A percentile compares a stretch with the other conserved stretches of the same genome.
These are phyloP conservation scores for Saccostrea glomerata DNA, from an alignment of 1,140 invertebrate species.

Conservation along the genomic window DNA sequence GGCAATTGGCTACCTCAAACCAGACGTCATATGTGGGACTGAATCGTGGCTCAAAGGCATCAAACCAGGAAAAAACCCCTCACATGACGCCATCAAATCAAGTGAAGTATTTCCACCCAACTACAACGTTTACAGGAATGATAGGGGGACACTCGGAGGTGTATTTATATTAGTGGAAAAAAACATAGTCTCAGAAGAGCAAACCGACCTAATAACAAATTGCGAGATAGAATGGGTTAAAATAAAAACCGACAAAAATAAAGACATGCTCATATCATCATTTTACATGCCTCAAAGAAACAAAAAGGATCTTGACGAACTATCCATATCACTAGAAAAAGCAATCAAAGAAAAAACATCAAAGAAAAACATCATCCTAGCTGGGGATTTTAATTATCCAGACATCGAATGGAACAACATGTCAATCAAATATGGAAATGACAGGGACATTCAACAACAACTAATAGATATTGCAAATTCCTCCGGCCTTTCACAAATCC, in stretches of 20 bases:
- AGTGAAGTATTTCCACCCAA: constrained; percentile 50
- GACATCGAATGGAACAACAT: constrained; percentile 32
- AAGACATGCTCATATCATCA: not conserved
- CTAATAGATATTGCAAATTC: not conserved
- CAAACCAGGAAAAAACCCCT: constrained; percentile 23
- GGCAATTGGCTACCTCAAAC: constrained; percentile 51
- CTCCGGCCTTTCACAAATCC: constrained; percentile 46
- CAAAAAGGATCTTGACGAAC: not conserved
- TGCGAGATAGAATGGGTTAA: constrained; percentile 48
- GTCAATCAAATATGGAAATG: not conserved
- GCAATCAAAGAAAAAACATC: not conserved
- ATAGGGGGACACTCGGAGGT: constrained; percentile 45
- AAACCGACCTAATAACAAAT: constrained; percentile 1
- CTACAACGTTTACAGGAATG: constrained; percentile 46
- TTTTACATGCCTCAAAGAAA: constrained; percentile 36
- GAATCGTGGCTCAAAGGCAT: constrained; percentile 56
- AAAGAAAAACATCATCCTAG: not conserved
- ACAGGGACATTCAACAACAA: constrained; percentile 35
- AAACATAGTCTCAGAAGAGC: constrained; percentile 23
- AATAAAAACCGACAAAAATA: constrained; percentile 25
- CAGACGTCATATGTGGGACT: constrained; percentile 59
- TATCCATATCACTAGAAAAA: constrained; percentile 1
- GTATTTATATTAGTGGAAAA: constrained; percentile 52
- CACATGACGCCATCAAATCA: constrained; percentile 42
- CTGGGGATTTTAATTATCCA: too few species aligned